Conservation (phyloP, 2,797 vertebrate species). For the Poecile montanus region DNA sequence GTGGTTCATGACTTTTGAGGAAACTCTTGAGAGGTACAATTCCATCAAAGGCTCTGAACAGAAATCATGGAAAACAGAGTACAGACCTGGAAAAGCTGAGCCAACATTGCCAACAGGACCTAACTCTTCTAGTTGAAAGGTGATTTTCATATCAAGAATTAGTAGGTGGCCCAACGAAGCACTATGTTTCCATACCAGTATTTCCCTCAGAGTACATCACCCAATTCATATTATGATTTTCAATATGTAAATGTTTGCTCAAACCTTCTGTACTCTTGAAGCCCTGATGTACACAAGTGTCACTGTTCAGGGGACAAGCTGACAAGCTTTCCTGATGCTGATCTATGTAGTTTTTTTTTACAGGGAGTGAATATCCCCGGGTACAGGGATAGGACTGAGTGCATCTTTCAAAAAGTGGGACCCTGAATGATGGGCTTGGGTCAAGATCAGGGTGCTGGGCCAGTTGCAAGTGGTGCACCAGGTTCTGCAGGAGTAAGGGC, state of each 20-base stretch:
- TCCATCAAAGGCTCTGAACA: not conserved
- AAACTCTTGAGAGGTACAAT: not conserved
- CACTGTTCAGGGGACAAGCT: not conserved
- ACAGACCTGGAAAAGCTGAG: not conserved
- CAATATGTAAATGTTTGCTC: not conserved
- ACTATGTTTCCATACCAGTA: not conserved
- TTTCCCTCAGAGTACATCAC: not conserved
- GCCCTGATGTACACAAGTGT: not conserved
- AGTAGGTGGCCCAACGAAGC: not conserved
- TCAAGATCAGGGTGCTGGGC: not conserved
- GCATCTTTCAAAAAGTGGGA: accelerated
- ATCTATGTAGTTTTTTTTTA: not conserved
- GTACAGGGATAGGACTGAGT: not conserved
- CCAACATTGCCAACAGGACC: not conserved
- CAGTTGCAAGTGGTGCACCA: accelerated
- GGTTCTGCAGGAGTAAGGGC: not conserved
- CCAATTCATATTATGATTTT: not conserved
- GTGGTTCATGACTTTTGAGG: not conserved
- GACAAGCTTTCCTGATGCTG: not conserved
- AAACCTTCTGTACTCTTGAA: not conserved
- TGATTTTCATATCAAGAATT: not conserved
- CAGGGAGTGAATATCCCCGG: not conserved
- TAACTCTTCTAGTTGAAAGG: not conserved
- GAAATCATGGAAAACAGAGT: not conserved
- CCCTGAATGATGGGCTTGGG: not conserved